These are phyloP conservation scores for Oceanodroma leucorhoa DNA, from an alignment of 2,797 vertebrate species.

Conservation along the genomic window DNA sequence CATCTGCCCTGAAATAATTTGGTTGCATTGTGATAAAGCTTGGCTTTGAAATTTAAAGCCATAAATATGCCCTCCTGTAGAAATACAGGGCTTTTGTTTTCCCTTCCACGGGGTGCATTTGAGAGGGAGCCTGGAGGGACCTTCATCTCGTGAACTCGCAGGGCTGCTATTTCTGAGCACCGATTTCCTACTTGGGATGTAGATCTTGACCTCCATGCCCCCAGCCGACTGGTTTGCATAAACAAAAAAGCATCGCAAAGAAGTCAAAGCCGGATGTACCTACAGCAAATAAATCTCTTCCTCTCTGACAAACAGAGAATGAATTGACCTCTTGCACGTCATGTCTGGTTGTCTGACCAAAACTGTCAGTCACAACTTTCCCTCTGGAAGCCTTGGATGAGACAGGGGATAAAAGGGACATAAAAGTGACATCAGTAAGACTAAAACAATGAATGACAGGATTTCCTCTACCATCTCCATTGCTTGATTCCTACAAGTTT, in stretches of 20 bases:
- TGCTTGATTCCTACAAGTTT: constrained; percentile 23
- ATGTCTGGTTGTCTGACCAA: constrained; percentile 56
- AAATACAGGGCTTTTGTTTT: constrained; percentile 21
- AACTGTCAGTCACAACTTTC: constrained; percentile 59
- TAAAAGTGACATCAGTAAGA: constrained; percentile 56
- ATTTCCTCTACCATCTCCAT: constrained; percentile 57
- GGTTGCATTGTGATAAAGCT: not conserved
- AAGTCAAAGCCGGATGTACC: constrained; percentile 67
- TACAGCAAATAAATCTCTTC: constrained; percentile 74
- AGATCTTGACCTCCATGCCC: constrained; percentile 63
- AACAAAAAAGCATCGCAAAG: constrained; percentile 67
- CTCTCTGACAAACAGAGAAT: constrained; percentile 68
- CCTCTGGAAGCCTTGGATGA: constrained; percentile 34
- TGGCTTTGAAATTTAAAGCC: not conserved
- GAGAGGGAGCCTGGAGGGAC: constrained; percentile 1
- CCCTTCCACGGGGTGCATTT: not conserved
- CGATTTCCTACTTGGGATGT: constrained; percentile 64
- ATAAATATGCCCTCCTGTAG: not conserved
- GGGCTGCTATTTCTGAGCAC: constrained; percentile 65
- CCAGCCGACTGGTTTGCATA: constrained; percentile 58
- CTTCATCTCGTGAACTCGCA: constrained; percentile 52
- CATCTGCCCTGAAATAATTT: not conserved
- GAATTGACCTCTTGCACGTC: constrained; percentile 64
- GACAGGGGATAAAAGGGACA: constrained; percentile 42
- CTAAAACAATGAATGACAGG: constrained; percentile 47